Evolutionary conservation across 2,797 vertebrate genomes (phyloP), one percentile per base, ranked within the genome.

Genomic region (Lithobates sylvaticus): DNA sequence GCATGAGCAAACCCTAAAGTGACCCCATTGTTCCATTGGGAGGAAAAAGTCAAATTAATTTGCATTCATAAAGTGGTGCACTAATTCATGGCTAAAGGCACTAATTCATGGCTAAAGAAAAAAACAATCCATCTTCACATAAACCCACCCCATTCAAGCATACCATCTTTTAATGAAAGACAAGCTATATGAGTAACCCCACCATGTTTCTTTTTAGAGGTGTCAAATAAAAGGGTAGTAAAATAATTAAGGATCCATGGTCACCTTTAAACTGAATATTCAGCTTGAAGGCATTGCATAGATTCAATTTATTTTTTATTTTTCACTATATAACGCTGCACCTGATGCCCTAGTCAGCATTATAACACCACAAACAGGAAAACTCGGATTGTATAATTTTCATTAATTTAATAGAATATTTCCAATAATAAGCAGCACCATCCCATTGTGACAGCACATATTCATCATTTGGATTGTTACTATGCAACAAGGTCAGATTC

Each of bases 391-490:
- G 73, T n/a, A 76, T 76, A 76, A 84, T 77, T 50, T 70, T 84
- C 64, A 76, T 76, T 76, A 84, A 83, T 83, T 75, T 76, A 83
- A 70, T 76, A 84, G 65, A 77, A 42, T 73, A 67, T 84, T 76
- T 68, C 47, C 29, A 76, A 84, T 84, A 84, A 76, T 84, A 84
- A 84, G 81, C 73, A 69, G 29, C n/a, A 61, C 42, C 80, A 42
- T 84, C 64, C 64, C 44, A 84, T 84, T 27, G 44, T 84, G 82
- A 84, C 82, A 84, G 42, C 73, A 69, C 74, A 76, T 77, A 84
- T 83, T 83, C 81, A 83, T 76, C 81, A 83, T 76, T 76, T 26
- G 26, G 72, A 83, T 83, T 76, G 82, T 84, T 84, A 76, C 81
- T 84, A 76, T 32, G 73, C 81, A 84, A 69, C 81, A 76, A 76